Evolutionary conservation across 2,888 invertebrate species (phyloP).

Genomic region (Apoda limacodes): DNA sequence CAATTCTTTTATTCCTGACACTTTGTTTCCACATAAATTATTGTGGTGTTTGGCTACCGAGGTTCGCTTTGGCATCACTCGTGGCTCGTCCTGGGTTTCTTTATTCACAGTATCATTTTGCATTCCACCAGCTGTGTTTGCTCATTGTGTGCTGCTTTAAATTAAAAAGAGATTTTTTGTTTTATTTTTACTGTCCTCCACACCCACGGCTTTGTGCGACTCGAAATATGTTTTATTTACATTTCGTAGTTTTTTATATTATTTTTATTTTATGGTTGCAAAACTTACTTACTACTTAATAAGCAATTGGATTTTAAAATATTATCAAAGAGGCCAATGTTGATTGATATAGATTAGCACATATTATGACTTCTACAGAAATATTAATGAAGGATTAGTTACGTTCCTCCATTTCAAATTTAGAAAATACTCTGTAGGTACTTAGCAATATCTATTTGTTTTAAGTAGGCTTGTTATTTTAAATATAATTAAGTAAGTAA

Average conservation of each 20-base stretch:
- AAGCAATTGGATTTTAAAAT: too few relatives aligned
- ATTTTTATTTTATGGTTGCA: too few relatives aligned
- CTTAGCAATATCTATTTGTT: too few relatives aligned
- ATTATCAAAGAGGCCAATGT: too few relatives aligned
- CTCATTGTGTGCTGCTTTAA: conserved; percentile 64
- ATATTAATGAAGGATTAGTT: too few relatives aligned
- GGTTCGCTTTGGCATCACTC: conserved; percentile 37
- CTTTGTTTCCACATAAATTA: conserved; percentile 59
- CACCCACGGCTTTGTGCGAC: conserved; percentile 66
- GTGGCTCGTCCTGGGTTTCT: conserved; percentile 32
- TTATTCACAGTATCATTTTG: conserved; percentile 45
- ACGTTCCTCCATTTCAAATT: too few relatives aligned
- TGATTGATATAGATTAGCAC: too few relatives aligned
- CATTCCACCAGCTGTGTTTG: conserved; percentile 66
- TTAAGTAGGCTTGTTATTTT: conserved; percentile 35
- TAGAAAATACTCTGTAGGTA: too few relatives aligned
- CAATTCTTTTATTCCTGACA: conserved; percentile 51
- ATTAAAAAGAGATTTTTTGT: conserved; percentile 54
- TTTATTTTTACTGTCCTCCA: conserved; percentile 51
- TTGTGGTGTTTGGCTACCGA: conserved; percentile 41
- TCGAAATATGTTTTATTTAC: too few relatives aligned
- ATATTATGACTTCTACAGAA: too few relatives aligned
- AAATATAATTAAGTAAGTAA: conserved; percentile 1
- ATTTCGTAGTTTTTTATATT: too few relatives aligned
- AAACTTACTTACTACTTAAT: too few relatives aligned